Percentiles rank a stretch among this genome's conserved stretches.
Evolutionary conservation across 2,888 invertebrate species (phyloP).

Genomic region (Caenorhabditis sulstoni): DNA sequence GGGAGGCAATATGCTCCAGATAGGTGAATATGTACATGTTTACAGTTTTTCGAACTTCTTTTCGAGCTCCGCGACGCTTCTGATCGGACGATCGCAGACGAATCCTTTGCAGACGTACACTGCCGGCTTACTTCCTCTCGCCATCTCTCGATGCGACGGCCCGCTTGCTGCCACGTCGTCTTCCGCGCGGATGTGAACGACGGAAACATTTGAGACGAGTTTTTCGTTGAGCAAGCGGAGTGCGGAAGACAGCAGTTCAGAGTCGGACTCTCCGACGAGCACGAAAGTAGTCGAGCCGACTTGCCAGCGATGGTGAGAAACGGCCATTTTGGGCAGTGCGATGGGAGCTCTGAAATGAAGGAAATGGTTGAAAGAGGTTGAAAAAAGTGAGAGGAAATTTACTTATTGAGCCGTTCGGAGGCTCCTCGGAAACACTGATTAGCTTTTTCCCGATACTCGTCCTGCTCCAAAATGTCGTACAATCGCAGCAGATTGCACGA

Average conservation of each 20-base stretch:
- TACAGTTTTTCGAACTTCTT: constrained; percentile 24
- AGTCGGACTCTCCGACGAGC: constrained; percentile 37
- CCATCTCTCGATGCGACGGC: constrained; percentile 42
- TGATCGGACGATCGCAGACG: constrained; percentile 54
- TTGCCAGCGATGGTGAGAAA: constrained; percentile 44
- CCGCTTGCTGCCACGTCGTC: constrained; percentile 30
- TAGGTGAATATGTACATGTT: constrained; percentile 4
- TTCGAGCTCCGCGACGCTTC: constrained; percentile 37
- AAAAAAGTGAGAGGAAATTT: neutral
- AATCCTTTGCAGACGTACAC: constrained; percentile 61
- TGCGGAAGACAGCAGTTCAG: constrained; percentile 15
- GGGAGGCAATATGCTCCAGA: too few species aligned
- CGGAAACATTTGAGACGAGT: constrained; percentile 29
- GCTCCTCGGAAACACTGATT: constrained; percentile 82
- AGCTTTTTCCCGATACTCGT: constrained; percentile 82
- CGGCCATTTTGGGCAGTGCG: constrained; percentile 47
- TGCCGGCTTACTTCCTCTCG: constrained; percentile 46
- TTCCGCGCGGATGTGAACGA: constrained; percentile 45
- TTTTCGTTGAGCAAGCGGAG: constrained; percentile 15
- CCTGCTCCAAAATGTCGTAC: constrained; percentile 84
- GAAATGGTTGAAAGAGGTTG: neutral
- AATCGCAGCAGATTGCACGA: constrained; percentile 87
- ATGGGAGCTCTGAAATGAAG: constrained; percentile 34
- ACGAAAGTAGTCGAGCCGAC: constrained; percentile 44
- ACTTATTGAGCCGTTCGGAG: constrained; percentile 84